These are phyloP conservation scores for cat (Felis catus) DNA, from an alignment of 2,113 vertebrate genomes.

Conservation along the genomic window DNA sequence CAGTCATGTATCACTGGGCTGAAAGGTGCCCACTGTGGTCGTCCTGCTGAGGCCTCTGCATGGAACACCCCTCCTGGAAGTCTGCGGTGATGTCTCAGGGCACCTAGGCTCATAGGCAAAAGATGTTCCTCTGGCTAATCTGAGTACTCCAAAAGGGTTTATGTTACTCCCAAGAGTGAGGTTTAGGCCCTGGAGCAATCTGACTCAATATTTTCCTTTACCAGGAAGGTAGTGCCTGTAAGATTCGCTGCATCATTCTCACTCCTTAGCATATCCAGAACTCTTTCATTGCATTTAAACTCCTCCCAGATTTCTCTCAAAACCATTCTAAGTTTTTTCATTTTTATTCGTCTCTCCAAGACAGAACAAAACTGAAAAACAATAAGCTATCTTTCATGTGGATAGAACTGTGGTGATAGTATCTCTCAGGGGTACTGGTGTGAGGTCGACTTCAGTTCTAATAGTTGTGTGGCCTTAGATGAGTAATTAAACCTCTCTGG, in stretches of 20 bases:
- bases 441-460: neutral
- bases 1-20: fast-evolving
- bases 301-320: neutral
- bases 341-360: neutral
- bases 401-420: neutral
- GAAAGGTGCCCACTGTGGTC: too few relatives aligned
- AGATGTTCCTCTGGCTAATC: neutral
- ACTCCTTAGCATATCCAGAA: neutral
- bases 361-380: neutral
- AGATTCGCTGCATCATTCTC: neutral
- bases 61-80: neutral
- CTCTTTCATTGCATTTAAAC: neutral
- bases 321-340: neutral
- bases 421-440: neutral
- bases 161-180: neutral
- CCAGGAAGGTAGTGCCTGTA: neutral
- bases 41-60: neutral
- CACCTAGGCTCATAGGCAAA: neutral
- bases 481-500: neutral
- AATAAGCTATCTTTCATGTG: neutral
- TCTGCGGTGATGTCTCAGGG: neutral
- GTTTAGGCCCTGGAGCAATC: neutral
- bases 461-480: neutral
- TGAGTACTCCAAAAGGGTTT: neutral
- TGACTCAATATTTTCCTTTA: neutral